A percentile compares a stretch with the other conserved stretches of the same genome.
These are phyloP conservation scores for Chloebia gouldiae DNA, from an alignment of 2,113 vertebrate species.

Conservation along the genomic window DNA sequence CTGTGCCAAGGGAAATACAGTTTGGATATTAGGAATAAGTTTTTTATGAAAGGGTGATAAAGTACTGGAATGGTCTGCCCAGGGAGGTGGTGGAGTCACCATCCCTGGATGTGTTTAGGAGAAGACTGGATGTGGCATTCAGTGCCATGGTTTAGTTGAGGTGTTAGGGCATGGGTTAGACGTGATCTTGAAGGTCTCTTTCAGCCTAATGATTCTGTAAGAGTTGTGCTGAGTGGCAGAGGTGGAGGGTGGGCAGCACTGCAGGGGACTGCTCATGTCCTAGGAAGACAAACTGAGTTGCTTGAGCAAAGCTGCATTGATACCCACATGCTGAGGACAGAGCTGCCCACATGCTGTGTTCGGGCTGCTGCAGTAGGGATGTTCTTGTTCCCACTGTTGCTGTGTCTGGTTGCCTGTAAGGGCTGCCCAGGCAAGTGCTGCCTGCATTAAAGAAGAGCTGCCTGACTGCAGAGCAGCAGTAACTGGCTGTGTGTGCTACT, in stretches of 20 bases:
- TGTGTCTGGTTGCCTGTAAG: background rate
- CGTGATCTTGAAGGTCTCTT: background rate
- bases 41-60: background rate
- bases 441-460: background rate
- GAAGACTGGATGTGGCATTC: background rate
- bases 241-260: background rate
- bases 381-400: background rate
- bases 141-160: background rate
- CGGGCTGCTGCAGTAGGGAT: background rate
- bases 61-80: background rate
- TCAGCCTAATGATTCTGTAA: background rate
- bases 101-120: background rate
- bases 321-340: background rate
- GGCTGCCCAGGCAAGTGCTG: background rate
- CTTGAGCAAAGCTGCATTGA: background rate
- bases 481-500: background rate
- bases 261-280: background rate
- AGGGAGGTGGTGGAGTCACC: background rate
- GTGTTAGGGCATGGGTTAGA: background rate
- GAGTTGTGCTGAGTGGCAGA: background rate
- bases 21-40: no score
- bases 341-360: background rate
- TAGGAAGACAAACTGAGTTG: background rate
- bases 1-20: background rate
- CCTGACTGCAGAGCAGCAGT: background rate